phyloP scores from a whole-genome alignment of 2,113 vertebrate species.

The Percopsis transmontana region DNA sequence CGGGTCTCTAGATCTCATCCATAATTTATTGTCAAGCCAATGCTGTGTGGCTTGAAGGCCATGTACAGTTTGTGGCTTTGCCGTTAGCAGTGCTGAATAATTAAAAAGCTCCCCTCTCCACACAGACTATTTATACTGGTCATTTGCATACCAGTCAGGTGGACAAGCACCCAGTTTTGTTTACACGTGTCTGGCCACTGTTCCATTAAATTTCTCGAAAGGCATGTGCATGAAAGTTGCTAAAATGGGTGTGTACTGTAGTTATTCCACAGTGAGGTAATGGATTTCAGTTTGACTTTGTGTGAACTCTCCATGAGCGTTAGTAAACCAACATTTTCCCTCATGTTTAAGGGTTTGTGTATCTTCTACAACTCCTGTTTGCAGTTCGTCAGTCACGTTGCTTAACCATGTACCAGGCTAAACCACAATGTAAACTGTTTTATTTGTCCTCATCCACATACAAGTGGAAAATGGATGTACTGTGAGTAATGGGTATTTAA shows the following conservation, averaged over 20 bases:
- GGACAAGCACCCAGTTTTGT: neutral
- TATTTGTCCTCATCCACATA: slow-evolving; percentile 8
- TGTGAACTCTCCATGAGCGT: slow-evolving; percentile 11
- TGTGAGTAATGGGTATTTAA: slow-evolving; percentile 17
- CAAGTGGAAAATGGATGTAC: slow-evolving; percentile 12
- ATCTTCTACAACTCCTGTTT: no score
- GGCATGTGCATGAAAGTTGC: slow-evolving; percentile 17
- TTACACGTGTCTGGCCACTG: slow-evolving; percentile 14
- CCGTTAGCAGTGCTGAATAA: slow-evolving; percentile 49
- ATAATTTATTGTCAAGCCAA: slow-evolving; percentile 35
- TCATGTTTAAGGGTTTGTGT: slow-evolving; percentile 8
- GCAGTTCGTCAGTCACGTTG: slow-evolving; percentile 6
- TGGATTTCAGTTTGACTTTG: slow-evolving; percentile 26
- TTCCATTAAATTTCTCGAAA: slow-evolving; percentile 9
- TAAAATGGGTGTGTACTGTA: slow-evolving; percentile 49
- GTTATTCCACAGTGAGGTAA: slow-evolving; percentile 41
- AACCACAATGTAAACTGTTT: slow-evolving; percentile 15
- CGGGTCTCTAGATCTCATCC: slow-evolving; percentile 14
- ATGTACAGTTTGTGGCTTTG: slow-evolving; percentile 17
- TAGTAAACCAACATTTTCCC: neutral
- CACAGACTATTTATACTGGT: slow-evolving; percentile 1
- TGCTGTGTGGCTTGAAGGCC: slow-evolving; percentile 9
- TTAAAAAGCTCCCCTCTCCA: slow-evolving; percentile 38
- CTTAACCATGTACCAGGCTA: slow-evolving; percentile 21
- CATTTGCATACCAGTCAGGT: slow-evolving; percentile 32